These are phyloP conservation scores for Agrotis segetum DNA, from an alignment of 2,888 invertebrate species.

Conservation along the genomic window DNA sequence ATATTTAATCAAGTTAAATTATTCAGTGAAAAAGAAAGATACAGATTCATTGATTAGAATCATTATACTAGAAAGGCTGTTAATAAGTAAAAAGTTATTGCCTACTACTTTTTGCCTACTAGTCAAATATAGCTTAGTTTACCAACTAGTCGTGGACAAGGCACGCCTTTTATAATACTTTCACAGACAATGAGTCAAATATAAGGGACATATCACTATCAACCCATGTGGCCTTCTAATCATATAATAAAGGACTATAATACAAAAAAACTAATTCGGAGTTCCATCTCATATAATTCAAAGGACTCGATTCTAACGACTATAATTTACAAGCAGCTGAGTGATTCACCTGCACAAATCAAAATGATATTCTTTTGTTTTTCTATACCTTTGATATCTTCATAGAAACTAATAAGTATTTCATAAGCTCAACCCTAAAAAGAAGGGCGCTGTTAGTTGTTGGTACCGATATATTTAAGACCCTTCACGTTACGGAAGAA, in stretches of 20 bases:
- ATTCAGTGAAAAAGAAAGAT: too few species aligned
- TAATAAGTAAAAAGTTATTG: too few species aligned
- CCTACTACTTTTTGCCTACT: too few species aligned
- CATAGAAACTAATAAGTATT: constrained; percentile 57
- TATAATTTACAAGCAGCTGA: constrained; percentile 67
- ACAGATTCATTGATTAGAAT: too few species aligned
- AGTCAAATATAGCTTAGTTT: too few species aligned
- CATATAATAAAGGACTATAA: constrained; percentile 41
- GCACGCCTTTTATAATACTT: background rate
- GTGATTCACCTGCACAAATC: constrained; percentile 66
- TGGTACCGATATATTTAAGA: constrained; percentile 26
- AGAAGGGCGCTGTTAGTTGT: constrained; percentile 31
- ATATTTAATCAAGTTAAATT: too few species aligned
- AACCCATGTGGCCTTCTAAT: constrained; percentile 21
- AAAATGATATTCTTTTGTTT: constrained; percentile 51
- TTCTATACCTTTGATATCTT: constrained; percentile 49
- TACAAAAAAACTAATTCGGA: constrained; percentile 48
- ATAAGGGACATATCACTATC: constrained; percentile 1
- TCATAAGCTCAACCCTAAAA: constrained; percentile 38
- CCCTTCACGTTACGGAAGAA: constrained; percentile 6
- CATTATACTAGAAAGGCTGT: too few species aligned
- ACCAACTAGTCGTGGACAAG: too few species aligned
- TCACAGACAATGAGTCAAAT: background rate
- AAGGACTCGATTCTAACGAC: constrained; percentile 33
- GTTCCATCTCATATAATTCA: constrained; percentile 44